A percentile compares a stretch with the other conserved stretches of the same genome.
These are phyloP conservation scores for Sinonovacula constricta DNA, from an alignment of 1,140 invertebrate species.

Conservation along the genomic window DNA sequence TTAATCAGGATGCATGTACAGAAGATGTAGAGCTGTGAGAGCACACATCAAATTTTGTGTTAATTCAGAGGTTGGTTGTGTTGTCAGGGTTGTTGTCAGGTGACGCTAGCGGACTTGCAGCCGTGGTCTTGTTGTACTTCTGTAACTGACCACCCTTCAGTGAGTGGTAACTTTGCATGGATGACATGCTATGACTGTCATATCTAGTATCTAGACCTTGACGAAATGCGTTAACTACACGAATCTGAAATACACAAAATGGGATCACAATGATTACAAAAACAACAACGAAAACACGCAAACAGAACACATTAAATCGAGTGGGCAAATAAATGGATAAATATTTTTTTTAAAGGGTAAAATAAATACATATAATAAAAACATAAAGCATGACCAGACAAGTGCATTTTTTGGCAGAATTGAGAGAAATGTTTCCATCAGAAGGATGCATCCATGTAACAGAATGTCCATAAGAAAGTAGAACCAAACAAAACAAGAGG, in stretches of 20 bases:
- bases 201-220: slow-evolving; percentile 97
- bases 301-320: slow-evolving; percentile 1
- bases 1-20: no score
- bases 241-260: slow-evolving; percentile 87
- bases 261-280: slow-evolving; percentile 23
- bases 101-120: slow-evolving; percentile 31
- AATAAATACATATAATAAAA: no score
- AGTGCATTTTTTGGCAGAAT: no score
- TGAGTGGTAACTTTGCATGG: slow-evolving; percentile 76
- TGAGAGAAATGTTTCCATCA: no score
- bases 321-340: no score
- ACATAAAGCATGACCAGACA: no score
- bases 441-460: no score
- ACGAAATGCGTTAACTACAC: slow-evolving; percentile 99
- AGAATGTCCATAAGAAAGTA: no score
- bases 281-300: background rate
- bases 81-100: slow-evolving; percentile 29
- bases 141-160: slow-evolving; percentile 60
- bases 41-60: no score
- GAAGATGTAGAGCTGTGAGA: no score
- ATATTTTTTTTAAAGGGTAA: no score
- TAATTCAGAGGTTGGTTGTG: slow-evolving; percentile 42
- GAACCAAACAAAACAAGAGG: no score
- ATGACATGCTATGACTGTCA: slow-evolving; percentile 81
- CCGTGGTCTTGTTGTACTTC: slow-evolving; percentile 32